Conservation (phyloP, 2,888 invertebrate genomes). For the Drosophila pseudotalamancana region DNA sequence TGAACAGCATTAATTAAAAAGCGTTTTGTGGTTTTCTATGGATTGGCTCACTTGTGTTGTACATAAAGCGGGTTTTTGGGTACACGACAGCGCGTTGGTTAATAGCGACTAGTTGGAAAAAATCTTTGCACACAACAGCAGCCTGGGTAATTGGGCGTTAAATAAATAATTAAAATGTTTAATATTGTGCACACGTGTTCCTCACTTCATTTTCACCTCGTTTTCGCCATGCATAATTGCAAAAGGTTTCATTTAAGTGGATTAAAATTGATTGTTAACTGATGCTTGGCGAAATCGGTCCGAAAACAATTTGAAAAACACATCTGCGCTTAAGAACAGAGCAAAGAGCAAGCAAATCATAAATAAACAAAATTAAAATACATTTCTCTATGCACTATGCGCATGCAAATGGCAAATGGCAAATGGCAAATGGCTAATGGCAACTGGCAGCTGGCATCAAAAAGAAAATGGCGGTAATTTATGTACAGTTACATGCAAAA, state of each 20-base stretch:
- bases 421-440: constrained; percentile 26
- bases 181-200: constrained; percentile 8
- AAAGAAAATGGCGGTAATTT: constrained; percentile 24
- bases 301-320: constrained; percentile 30
- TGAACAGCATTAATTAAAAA: constrained; percentile 68
- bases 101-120: constrained; percentile 65
- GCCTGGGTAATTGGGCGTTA: constrained; percentile 54
- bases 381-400: constrained; percentile 58
- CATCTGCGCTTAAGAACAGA: constrained; percentile 20
- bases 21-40: constrained; percentile 54
- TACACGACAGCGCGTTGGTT: constrained; percentile 47
- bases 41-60: constrained; percentile 30
- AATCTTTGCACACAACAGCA: constrained; percentile 81
- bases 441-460: constrained; percentile 24
- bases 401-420: constrained; percentile 53
- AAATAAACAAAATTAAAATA: constrained; percentile 65
- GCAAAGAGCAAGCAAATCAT: constrained; percentile 71
- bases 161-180: constrained; percentile 45
- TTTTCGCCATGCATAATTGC: constrained; percentile 9
- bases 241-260: constrained; percentile 5
- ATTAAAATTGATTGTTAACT: background rate
- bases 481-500: constrained; percentile 63
- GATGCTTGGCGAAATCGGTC: constrained; percentile 14
- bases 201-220: constrained; percentile 10
- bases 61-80: constrained; percentile 56